Conservation (phyloP, 2,113 vertebrate species). For the Ophthalmolycus amberensis region DNA sequence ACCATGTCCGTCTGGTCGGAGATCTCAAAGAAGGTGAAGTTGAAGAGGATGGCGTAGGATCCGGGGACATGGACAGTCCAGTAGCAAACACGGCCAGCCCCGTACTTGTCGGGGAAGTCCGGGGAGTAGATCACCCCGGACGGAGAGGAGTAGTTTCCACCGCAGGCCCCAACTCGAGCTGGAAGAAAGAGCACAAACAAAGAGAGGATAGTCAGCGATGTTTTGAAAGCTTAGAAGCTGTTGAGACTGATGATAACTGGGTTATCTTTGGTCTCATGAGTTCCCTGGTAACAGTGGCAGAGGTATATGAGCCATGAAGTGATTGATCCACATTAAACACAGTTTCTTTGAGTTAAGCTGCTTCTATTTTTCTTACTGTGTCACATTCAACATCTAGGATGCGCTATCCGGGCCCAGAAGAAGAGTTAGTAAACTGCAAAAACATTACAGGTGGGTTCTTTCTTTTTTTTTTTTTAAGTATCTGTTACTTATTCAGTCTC, state of each 20-base stretch:
- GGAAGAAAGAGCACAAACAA: slow-evolving; percentile 20
- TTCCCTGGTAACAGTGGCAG: too few relatives aligned
- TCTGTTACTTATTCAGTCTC: too few relatives aligned
- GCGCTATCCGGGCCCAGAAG: too few relatives aligned
- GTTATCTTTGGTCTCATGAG: background rate
- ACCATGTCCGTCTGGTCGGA: slow-evolving; percentile 96
- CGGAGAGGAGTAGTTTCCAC: slow-evolving; percentile 91
- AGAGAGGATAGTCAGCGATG: background rate
- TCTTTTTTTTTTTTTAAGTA: too few relatives aligned
- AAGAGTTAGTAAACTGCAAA: too few relatives aligned
- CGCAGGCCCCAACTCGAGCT: slow-evolving; percentile 94
- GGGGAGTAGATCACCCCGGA: slow-evolving; percentile 94
- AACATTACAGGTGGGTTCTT: too few relatives aligned
- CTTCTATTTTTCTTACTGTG: too few relatives aligned
- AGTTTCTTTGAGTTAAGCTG: background rate
- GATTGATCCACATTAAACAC: too few relatives aligned
- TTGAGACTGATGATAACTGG: background rate
- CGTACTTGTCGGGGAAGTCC: slow-evolving; percentile 93
- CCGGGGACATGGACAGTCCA: slow-evolving; percentile 94
- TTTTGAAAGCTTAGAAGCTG: background rate
- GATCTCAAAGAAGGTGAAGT: slow-evolving; percentile 94
- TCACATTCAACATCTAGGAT: too few relatives aligned
- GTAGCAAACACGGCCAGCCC: slow-evolving; percentile 90
- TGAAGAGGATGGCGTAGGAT: slow-evolving; percentile 89
- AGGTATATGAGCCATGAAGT: too few relatives aligned